A percentile compares a stretch with the other conserved stretches of the same genome.
phyloP scores from a whole-genome alignment of 1,140 invertebrate species.

The Capitella teleta region DNA sequence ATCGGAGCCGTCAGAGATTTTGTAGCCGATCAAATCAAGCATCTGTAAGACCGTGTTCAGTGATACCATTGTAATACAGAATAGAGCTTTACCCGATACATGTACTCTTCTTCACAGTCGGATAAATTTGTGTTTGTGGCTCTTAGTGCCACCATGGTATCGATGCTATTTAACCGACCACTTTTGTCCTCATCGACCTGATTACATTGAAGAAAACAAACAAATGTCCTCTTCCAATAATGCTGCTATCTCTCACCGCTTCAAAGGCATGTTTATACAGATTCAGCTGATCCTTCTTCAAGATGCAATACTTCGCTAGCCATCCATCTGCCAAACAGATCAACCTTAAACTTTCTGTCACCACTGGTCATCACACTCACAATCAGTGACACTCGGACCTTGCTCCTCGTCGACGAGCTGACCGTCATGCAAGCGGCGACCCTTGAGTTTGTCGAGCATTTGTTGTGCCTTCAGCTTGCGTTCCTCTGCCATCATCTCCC shows the following conservation, averaged over 20 bases:
- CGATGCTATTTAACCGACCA: conserved; percentile 22
- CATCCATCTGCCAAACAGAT: too few species aligned
- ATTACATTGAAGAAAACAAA: too few species aligned
- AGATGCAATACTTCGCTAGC: too few species aligned
- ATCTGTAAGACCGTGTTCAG: not conserved
- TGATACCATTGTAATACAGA: not conserved
- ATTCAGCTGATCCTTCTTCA: too few species aligned
- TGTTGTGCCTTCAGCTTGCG: not conserved
- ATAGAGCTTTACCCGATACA: conserved; percentile 24
- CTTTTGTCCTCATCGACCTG: conserved; percentile 26
- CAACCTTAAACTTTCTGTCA: too few species aligned
- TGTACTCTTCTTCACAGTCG: conserved; percentile 25
- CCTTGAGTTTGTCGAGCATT: conserved; percentile 2
- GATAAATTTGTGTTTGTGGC: conserved; percentile 28
- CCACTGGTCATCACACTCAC: too few species aligned
- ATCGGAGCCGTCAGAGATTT: not conserved
- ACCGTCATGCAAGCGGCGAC: too few species aligned
- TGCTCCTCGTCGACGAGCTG: too few species aligned
- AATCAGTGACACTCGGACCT: too few species aligned
- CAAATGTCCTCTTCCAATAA: too few species aligned
- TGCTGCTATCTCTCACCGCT: too few species aligned
- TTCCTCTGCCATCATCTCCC: conserved; percentile 2
- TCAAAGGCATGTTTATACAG: too few species aligned
- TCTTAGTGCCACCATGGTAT: conserved; percentile 25
- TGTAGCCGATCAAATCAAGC: not conserved